Conservation (phyloP, 2,113 vertebrate genomes). For the Lepisosteus oculatus region DNA sequence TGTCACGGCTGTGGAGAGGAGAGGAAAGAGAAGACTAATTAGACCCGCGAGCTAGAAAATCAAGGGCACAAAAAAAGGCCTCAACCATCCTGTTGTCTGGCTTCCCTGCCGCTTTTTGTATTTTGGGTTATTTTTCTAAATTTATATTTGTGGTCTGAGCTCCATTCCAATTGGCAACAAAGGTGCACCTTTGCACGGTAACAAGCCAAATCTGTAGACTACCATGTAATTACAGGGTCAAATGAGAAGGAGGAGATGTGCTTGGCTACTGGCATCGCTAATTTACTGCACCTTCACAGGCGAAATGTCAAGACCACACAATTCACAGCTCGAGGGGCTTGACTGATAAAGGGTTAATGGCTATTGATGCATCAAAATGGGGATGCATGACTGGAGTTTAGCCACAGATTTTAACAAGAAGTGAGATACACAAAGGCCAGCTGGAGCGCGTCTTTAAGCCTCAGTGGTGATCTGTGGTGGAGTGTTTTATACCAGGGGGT, state of each 20-base stretch:
- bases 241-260: too few species aligned
- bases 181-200: slow-evolving; percentile 16
- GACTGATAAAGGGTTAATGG: too few species aligned
- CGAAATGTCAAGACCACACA: background rate
- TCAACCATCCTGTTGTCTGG: background rate
- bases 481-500: too few species aligned
- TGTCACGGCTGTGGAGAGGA: slow-evolving; percentile 67
- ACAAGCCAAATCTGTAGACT: background rate
- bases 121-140: background rate
- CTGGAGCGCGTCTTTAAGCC: too few species aligned
- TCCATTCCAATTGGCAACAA: slow-evolving; percentile 15
- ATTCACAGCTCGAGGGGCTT: too few species aligned
- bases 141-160: slow-evolving; percentile 14
- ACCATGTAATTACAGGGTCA: background rate
- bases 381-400: too few species aligned
- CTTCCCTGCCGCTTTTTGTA: too few species aligned
- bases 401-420: too few species aligned
- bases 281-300: background rate
- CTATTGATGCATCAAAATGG: too few species aligned
- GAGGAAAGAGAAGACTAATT: slow-evolving; percentile 16
- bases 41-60: background rate
- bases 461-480: too few species aligned
- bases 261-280: background rate
- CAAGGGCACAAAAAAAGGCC: slow-evolving; percentile 24
- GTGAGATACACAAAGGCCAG: too few species aligned